Base-by-base conservation (phyloP, 2,888 invertebrate genomes). In the Mylabris sibirica region DNA sequence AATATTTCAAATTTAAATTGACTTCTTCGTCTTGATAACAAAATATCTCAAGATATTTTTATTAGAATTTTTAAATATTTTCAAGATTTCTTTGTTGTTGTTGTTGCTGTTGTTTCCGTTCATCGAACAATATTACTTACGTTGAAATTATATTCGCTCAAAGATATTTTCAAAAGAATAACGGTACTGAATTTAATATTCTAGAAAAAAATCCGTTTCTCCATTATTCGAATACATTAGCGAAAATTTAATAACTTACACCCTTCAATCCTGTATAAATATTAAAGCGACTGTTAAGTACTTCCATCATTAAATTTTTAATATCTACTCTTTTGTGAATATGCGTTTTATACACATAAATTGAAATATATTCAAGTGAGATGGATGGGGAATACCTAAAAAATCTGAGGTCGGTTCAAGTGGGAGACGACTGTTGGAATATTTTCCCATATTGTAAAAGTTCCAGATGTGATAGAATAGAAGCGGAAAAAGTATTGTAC, bases 381-480 rank as follows among this genome's bases (percentile, higher is more conserved):
- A 44, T 44, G n/a, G 41, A 30, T 30, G 14, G 12, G 12, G 0
- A 38, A 38, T 12, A 38, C 12, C 38, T 12, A 30, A 14, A 24
- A 44, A 57, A 57, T 57, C 22, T 24, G 4, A 57, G 57, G 24
- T 24, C 5, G 22, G 24, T 57, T 22, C 53, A 53, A 53, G 53
- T 22, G 22, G 62, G 60, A 68, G 63, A 59, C 61, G 59, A n/a
- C 44, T 44, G 59, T 66, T 64, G 60, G 60, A 69, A 69, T 69
- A 70, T 65, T 72, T 72, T 72, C 73, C 70, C 66, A 71, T 70
- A 76, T 74, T 57, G 74, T 75, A 75, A 75, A 76, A 76, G 74
- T 75, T 74, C 77, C 76, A 76, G 76, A 76, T 78, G 76, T 74
- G 73, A 70, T 73, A 70, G 72, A 73, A 71, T 66, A 75, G 73